Evolutionary conservation across 2,888 invertebrate genomes (phyloP).

Genomic region (Timema cristinae): DNA sequence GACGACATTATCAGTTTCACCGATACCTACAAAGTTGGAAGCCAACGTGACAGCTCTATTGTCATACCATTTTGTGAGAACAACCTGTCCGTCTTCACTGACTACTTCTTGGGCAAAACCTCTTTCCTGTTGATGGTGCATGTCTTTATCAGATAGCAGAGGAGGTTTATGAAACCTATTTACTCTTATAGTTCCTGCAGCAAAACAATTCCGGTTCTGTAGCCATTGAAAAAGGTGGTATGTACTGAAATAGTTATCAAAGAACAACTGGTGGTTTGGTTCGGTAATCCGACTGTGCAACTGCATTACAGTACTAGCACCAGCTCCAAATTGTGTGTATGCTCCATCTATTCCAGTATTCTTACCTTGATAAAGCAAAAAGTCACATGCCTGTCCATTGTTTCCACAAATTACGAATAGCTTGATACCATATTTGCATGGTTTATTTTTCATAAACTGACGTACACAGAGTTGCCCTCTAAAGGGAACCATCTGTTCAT

Average conservation of each 20-base stretch:
- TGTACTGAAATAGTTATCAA: conserved; percentile 33
- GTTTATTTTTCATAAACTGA: conserved; percentile 20
- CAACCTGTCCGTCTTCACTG: conserved; percentile 23
- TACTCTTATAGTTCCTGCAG: conserved; percentile 25
- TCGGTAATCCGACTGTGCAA: conserved; percentile 23
- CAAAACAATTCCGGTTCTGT: conserved; percentile 23
- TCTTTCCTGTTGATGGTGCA: conserved; percentile 15
- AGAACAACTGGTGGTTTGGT: conserved; percentile 20
- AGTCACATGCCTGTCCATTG: conserved; percentile 33
- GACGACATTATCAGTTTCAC: background rate
- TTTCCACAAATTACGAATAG: conserved; percentile 33
- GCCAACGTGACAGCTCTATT: conserved; percentile 32
- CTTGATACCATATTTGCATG: conserved; percentile 29
- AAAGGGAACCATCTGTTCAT: conserved; percentile 36
- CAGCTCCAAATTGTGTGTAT: conserved; percentile 15
- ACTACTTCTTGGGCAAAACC: conserved; percentile 20
- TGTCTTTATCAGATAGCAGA: conserved; percentile 23
- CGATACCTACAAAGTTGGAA: conserved; percentile 30
- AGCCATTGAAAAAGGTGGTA: conserved; percentile 26
- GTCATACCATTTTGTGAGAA: conserved; percentile 32
- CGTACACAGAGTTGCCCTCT: conserved; percentile 29
- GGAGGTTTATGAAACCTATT: conserved; percentile 26
- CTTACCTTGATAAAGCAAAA: conserved; percentile 34
- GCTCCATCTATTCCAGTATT: background rate
- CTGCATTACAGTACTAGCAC: conserved; percentile 29